These are phyloP conservation scores for Hedya salicella DNA, from an alignment of 2,888 invertebrate genomes.

Conservation along the genomic window DNA sequence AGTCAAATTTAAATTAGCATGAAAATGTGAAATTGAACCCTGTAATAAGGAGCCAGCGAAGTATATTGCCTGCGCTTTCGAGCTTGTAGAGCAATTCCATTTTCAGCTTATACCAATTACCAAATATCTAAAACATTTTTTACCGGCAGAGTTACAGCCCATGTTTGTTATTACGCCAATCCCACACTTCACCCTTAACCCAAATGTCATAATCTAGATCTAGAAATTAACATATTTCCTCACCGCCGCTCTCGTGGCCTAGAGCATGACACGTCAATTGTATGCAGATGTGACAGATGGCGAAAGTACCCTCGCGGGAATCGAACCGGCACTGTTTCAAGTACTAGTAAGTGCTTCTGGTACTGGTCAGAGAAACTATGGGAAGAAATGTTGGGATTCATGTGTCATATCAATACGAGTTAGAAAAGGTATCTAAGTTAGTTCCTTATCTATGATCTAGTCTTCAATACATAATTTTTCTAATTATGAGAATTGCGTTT, in stretches of 20 bases:
- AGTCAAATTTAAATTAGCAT: no score
- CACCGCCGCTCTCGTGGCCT: conserved; percentile 53
- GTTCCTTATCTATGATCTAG: no score
- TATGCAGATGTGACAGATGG: conserved; percentile 78
- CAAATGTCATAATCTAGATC: conserved; percentile 20
- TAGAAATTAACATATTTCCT: conserved; percentile 8
- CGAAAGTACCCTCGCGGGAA: conserved; percentile 69
- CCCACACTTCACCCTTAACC: conserved; percentile 7
- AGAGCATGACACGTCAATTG: conserved; percentile 60
- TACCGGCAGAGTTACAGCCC: no score
- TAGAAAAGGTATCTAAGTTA: no score
- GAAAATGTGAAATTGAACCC: no score
- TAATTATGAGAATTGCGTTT: no score
- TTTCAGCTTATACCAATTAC: no score
- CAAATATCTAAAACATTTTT: not conserved
- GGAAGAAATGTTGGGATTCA: not conserved
- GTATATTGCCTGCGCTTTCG: no score
- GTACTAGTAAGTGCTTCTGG: not conserved
- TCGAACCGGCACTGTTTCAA: conserved; percentile 37
- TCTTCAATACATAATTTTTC: no score
- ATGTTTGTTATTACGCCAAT: not conserved
- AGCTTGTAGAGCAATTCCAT: no score
- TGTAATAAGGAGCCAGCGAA: no score
- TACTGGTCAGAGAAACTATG: conserved; percentile 28
- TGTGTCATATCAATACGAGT: not conserved